Evolutionary conservation across 2,888 invertebrate genomes (phyloP).

Genomic region (Trachelus stipa): DNA sequence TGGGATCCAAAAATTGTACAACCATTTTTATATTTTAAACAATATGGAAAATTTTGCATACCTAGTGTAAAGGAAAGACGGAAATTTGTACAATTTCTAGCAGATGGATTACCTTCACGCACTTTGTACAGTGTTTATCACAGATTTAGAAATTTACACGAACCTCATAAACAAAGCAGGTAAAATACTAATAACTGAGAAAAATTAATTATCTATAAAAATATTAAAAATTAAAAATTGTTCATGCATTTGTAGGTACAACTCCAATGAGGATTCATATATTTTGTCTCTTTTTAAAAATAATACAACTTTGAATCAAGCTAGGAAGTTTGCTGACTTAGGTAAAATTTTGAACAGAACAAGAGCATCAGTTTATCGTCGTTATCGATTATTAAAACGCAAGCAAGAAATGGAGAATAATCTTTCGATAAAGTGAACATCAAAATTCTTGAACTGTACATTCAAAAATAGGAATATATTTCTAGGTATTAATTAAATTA

Average conservation of each 20-base stretch:
- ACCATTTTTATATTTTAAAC: conserved; percentile 50
- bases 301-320: conserved; percentile 32
- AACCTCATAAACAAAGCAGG: conserved; percentile 36
- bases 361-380: conserved; percentile 57
- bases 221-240: neutral
- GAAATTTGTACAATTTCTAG: conserved; percentile 58
- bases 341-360: conserved; percentile 54
- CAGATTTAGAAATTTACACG: conserved; percentile 50
- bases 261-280: conserved; percentile 43
- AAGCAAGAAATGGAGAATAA: conserved; percentile 14
- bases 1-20: conserved; percentile 42
- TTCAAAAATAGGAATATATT: neutral
- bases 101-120: conserved; percentile 50
- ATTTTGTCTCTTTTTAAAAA: conserved; percentile 48
- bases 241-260: conserved; percentile 43
- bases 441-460: neutral
- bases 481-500: too few species aligned
- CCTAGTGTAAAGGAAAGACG: conserved; percentile 38
- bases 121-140: conserved; percentile 58
- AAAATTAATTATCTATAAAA: neutral
- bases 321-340: conserved; percentile 46
- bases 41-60: conserved; percentile 32
- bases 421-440: neutral
- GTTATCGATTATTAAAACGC: conserved; percentile 45
- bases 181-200: conserved; percentile 24